Conservation (phyloP, 2,113 vertebrate species). For the Tenebrosternarchus preto region DNA sequence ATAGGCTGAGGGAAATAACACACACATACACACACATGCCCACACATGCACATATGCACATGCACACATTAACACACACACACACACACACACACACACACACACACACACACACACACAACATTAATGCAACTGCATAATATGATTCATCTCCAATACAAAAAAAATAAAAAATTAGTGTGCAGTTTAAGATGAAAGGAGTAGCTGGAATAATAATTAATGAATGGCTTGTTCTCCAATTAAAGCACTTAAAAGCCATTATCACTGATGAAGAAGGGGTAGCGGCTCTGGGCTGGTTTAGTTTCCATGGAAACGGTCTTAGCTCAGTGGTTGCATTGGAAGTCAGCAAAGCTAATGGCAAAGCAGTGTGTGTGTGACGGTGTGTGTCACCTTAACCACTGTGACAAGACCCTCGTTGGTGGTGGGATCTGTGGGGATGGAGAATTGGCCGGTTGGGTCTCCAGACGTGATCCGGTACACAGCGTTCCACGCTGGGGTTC, state of each 20-base stretch:
- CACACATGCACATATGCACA: constrained; percentile 6
- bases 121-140: constrained; percentile 25
- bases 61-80: constrained; percentile 7
- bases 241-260: constrained; percentile 46
- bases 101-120: neutral
- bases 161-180: neutral
- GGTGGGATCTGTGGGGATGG: constrained; percentile 88
- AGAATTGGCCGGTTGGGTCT: constrained; percentile 85
- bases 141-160: constrained; percentile 14
- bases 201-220: constrained; percentile 49
- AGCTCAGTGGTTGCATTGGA: constrained; percentile 25
- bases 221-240: constrained; percentile 37
- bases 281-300: constrained; percentile 17
- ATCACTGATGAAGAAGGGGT: constrained; percentile 37
- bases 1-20: constrained; percentile 77
- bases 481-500: constrained; percentile 86
- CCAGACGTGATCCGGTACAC: constrained; percentile 86
- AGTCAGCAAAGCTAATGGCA: neutral
- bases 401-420: constrained; percentile 95
- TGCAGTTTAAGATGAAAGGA: constrained; percentile 28
- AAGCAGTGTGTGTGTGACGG: neutral
- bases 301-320: constrained; percentile 49
- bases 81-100: constrained; percentile 3
- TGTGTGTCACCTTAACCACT: constrained; percentile 85
- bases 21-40: constrained; percentile 23